Base-by-base conservation (phyloP, 2,888 invertebrate species). In the Chymomyza procnemis region DNA sequence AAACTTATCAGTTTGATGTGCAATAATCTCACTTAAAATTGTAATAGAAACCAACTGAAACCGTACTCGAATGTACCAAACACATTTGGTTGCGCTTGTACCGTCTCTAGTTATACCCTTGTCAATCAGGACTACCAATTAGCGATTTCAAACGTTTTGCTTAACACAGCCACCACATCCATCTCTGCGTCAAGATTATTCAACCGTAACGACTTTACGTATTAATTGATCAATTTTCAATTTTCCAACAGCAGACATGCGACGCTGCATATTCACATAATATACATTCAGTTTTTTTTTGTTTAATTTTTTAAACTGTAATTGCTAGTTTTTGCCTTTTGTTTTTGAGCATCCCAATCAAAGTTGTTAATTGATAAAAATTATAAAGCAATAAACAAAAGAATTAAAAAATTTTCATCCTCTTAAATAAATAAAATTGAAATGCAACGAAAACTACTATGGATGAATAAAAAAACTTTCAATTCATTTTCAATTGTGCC, bases 401-500 rank as follows among this genome's bases (percentile, higher is more conserved):
- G 6, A 55, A 64, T 41, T 46, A 57, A 12, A n/a, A 52, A 14
- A 9, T 19, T 12, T 12, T 26, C n/a, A 41, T 41, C 34, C 34
- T 12, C 34, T 41, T 5, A 50, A 47, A 71, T 47, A 62, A 65
- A 58, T 22, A 66, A 48, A 14, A 47, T 22, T 19, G 16, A 16
- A 9, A 41, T 30, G 52, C 48, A n/a, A 64, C 60, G 58, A 48
- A 65, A 58, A 16, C 26, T 47, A 50, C 26, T 62, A 16, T 54
- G 16, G 46, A 41, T 61, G 34, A 18, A 52, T 64, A 65, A 61
- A 66, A 61, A 73, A 73, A 68, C 22, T 59, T 16, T 52, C 75
- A 71, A 82, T 76, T 70, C 61, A 80, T 80, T 71, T 69, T 69
- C 52, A 9, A 47, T 69, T 69, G 47, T 14, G 46, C 34, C 34